Conservation (phyloP, 2,888 invertebrate genomes). For the Homarus gammarus region DNA sequence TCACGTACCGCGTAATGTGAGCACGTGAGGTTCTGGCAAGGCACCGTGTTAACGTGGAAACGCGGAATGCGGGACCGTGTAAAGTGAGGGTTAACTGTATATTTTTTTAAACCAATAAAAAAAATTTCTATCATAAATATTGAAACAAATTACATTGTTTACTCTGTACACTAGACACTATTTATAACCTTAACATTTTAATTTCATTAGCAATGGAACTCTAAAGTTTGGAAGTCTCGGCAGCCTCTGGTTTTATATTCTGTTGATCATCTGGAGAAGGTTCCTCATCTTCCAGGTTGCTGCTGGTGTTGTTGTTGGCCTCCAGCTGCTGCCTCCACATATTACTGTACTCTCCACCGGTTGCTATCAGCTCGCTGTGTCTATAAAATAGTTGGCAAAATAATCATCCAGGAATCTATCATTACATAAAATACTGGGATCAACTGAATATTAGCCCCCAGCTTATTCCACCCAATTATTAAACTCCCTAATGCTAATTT, state of each 20-base stretch:
- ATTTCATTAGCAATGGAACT: neutral
- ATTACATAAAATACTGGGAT: too few relatives aligned
- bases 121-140: neutral
- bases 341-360: constrained; percentile 88
- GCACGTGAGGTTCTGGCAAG: too few relatives aligned
- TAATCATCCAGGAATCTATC: neutral
- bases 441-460: too few relatives aligned
- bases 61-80: too few relatives aligned
- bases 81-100: too few relatives aligned
- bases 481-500: too few relatives aligned
- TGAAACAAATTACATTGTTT: neutral
- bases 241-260: neutral
- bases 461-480: too few relatives aligned
- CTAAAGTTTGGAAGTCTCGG: neutral
- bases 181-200: too few relatives aligned
- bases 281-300: neutral
- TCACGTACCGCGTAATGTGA: too few relatives aligned
- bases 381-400: constrained; percentile 81
- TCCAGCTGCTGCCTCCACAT: constrained; percentile 97
- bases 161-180: neutral
- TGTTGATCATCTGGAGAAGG: neutral
- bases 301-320: constrained; percentile 79
- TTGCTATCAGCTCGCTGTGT: constrained; percentile 85
- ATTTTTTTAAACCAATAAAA: too few relatives aligned
- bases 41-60: too few relatives aligned